phyloP scores from a whole-genome alignment of 2,888 invertebrate genomes.

The Drosophila melanosoma region DNA sequence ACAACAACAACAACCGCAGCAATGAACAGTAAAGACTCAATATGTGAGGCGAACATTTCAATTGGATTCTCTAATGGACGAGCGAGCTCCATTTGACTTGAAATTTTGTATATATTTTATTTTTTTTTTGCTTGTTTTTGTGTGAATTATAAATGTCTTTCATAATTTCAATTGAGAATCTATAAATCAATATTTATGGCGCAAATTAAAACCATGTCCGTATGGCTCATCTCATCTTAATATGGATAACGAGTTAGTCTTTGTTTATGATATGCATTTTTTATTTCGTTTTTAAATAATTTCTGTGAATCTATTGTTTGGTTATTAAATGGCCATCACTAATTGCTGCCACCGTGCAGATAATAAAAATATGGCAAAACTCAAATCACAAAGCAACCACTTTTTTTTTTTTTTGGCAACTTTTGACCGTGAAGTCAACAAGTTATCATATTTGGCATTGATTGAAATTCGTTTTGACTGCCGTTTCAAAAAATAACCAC shows the following conservation, averaged over 20 bases:
- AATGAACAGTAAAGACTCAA: conserved; percentile 46
- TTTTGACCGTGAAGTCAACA: conserved; percentile 50
- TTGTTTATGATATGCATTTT: conserved; percentile 51
- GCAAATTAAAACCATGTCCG: background rate
- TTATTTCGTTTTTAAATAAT: conserved; percentile 22
- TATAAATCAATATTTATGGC: conserved; percentile 14
- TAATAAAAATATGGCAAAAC: conserved; percentile 29
- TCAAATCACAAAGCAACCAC: background rate
- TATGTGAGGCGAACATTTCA: conserved; percentile 25
- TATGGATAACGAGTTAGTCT: conserved; percentile 1
- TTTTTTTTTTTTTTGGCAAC: conserved; percentile 39
- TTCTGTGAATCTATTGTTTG: conserved; percentile 50
- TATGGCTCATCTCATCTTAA: conserved; percentile 7
- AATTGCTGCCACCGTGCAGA: conserved; percentile 77
- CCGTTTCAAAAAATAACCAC: conserved; percentile 46
- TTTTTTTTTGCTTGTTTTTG: background rate
- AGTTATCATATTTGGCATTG: conserved; percentile 65
- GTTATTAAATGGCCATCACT: conserved; percentile 66
- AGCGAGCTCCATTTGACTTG: conserved; percentile 4
- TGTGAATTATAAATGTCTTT: conserved; percentile 15
- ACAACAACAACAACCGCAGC: background rate
- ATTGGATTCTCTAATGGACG: conserved; percentile 8
- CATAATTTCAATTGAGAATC: conserved; percentile 29
- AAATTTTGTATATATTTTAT: background rate
- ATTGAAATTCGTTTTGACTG: conserved; percentile 74